Base-by-base conservation (phyloP, 2,888 invertebrate genomes). In the Exephanes ischioxanthus region DNA sequence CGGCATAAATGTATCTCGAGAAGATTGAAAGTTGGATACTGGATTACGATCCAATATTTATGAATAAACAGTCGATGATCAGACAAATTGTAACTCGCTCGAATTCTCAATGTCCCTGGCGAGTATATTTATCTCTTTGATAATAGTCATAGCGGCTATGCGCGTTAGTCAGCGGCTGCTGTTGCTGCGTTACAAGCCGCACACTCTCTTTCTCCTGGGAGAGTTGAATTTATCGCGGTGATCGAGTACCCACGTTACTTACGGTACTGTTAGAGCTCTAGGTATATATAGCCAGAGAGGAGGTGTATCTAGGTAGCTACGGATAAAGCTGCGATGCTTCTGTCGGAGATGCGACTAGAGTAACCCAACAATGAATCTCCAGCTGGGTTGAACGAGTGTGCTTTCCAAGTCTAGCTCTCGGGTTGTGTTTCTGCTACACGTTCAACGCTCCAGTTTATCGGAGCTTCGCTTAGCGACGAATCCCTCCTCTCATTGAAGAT, bases 281-380 rank as follows among this genome's bases (percentile, higher is more conserved):
- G 41, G 33, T 53, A 37, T 19, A 37, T n/a, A 30, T 22, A 67
- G 22, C 26, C 48, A 26, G 26, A 30, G 63, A 63, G 61, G 30
- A 53, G 76, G 77, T 67, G 53, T 55, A 76, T 45, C 66, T 22
- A 66, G 30, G 67, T 53, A 77, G 67, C 66, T 41, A 33, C 33
- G 33, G 66, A 48, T 61, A 45, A 26, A 37, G 30, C 6, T 48
- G 9, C 37, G 3, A 16, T 22, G 75, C 63, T 26, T 19, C 33
- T 19, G 51, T n/a, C 75, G 19, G 19, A 19, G 66, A 53, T 37
- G 41, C 77, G 77, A 67, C 37, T n/a, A n/a, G 26, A 37, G n/a
- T 37, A 26, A 55, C 66, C 77, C 55, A 77, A 77, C 77, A 77
- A 77, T 67, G 53, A 77, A 67, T 77, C 53, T 77, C 77, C 67